These are phyloP conservation scores for Ctenopoma kingsleyae DNA, from an alignment of 2,797 vertebrate species.

Conservation along the genomic window DNA sequence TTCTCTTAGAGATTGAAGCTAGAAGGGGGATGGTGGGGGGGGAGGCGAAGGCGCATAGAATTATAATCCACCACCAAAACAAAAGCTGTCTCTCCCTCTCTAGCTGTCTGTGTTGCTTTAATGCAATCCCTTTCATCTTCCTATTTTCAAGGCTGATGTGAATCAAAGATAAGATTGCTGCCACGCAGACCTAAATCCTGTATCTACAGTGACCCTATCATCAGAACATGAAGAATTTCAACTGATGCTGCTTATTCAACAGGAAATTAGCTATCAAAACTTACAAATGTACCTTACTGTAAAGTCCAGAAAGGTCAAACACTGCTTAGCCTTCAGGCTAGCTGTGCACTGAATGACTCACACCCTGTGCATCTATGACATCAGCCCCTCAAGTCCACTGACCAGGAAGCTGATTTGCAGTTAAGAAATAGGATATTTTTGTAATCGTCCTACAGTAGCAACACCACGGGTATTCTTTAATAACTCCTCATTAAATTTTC, in stretches of 20 bases:
- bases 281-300: constrained; percentile 63
- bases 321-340: constrained; percentile 49
- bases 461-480: constrained; percentile 64
- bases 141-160: constrained; percentile 53
- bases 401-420: constrained; percentile 24
- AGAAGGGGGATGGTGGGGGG: constrained; percentile 45
- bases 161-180: constrained; percentile 55
- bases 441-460: constrained; percentile 57
- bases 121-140: constrained; percentile 72
- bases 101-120: constrained; percentile 49
- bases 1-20: constrained; percentile 76
- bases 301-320: constrained; percentile 68
- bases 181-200: constrained; percentile 32
- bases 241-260: constrained; percentile 7
- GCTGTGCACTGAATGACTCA: constrained; percentile 17
- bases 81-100: constrained; percentile 63
- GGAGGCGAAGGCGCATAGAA: constrained; percentile 38
- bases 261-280: constrained; percentile 64
- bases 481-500: constrained; percentile 83
- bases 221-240: constrained; percentile 36
- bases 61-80: constrained; percentile 74
- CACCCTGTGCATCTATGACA: constrained; percentile 32
- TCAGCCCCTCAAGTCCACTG: constrained; percentile 22
- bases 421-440: constrained; percentile 54
- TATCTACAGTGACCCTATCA: constrained; percentile 59